Evolutionary conservation across 37 sponge, comb jelly and placozoan genomes (phyloP), one percentile per base, ranked within the genome.

Genomic region (Crambe crambe): DNA sequence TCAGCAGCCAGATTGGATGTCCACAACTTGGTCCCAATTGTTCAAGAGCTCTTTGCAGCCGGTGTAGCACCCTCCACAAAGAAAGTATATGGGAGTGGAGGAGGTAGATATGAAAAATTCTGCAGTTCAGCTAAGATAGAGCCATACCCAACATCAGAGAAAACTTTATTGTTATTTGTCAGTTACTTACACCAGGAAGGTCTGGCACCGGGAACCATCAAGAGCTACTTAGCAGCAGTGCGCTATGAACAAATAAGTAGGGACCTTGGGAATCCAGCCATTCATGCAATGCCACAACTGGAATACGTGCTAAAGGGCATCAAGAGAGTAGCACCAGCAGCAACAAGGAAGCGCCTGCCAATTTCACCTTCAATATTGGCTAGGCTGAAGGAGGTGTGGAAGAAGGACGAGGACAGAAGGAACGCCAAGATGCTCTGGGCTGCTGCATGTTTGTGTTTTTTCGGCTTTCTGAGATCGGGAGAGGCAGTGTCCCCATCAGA

Each of bases 1-100:
- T 9, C 23, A 37, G 39, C n/a, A 42, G 73, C 76, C 76, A 3
- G 79, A 78, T 54, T 85, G 79, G 86, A 72, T 54, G 27, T 78
- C 74, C 0, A 37, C 10, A 10, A 68, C 38, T 21, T 68, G 69
- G 69, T 26, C 63, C 8, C 23, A 25, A 62, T 26, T 62, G 63
- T 62, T 62, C 29, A 18, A 6, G 25, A 21, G 22, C 25, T 62
- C n/a, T 18, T 62, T 62, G 17, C 10, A 26, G 23, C 63, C n/a
- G n/a, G n/a, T n/a, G n/a, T n/a, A n/a, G n/a, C n/a, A 62, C 63
- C 25, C 63, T 62, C 63, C 10, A 62, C 63, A 18, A 62, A 26
- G 25, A 51, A 15, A 51, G 15, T 51, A 15, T 51, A 51, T 15
- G 15, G 54, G 54, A 9, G 15, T n/a, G 54, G 54, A 9, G 9